Evolutionary conservation across 2,888 invertebrate genomes (phyloP).

Genomic region (Agonopterix arenella): DNA sequence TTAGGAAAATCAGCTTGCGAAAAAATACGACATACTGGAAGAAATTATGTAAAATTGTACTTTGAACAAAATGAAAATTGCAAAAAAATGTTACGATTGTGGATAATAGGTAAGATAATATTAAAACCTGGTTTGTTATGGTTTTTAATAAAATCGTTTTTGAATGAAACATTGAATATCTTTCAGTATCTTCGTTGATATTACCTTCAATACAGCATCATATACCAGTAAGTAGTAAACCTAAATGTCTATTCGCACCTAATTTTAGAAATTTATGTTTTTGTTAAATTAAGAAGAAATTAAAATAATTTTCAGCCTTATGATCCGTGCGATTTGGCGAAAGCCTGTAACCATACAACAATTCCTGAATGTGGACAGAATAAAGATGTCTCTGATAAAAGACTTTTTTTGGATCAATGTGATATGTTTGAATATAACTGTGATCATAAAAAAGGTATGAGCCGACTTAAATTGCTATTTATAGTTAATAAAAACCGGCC

Average conservation of each 20-base stretch:
- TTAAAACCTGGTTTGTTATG: not conserved
- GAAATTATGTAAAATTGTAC: too few species aligned
- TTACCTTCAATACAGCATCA: slow-evolving; percentile 23
- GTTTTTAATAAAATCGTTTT: not conserved
- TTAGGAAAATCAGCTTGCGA: too few species aligned
- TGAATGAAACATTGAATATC: not conserved
- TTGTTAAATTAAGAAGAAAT: too few species aligned
- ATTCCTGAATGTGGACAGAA: slow-evolving; percentile 35
- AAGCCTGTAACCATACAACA: slow-evolving; percentile 47
- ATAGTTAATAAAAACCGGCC: too few species aligned
- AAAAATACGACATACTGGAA: too few species aligned
- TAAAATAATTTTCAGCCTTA: slow-evolving; percentile 27
- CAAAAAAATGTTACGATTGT: not conserved
- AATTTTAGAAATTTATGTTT: too few species aligned
- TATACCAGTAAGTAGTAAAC: slow-evolving; percentile 22
- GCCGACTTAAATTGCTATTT: too few species aligned
- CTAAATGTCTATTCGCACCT: too few species aligned
- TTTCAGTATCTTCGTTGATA: slow-evolving; percentile 6
- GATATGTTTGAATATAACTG: slow-evolving; percentile 54
- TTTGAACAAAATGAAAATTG: too few species aligned
- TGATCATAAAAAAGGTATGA: slow-evolving; percentile 33
- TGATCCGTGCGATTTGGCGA: slow-evolving; percentile 31
- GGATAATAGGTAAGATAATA: not conserved
- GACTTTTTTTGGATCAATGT: slow-evolving; percentile 46
- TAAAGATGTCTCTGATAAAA: slow-evolving; percentile 11